Evolutionary conservation across 2,113 vertebrate genomes (phyloP).

Genomic region (Lagopus muta): DNA sequence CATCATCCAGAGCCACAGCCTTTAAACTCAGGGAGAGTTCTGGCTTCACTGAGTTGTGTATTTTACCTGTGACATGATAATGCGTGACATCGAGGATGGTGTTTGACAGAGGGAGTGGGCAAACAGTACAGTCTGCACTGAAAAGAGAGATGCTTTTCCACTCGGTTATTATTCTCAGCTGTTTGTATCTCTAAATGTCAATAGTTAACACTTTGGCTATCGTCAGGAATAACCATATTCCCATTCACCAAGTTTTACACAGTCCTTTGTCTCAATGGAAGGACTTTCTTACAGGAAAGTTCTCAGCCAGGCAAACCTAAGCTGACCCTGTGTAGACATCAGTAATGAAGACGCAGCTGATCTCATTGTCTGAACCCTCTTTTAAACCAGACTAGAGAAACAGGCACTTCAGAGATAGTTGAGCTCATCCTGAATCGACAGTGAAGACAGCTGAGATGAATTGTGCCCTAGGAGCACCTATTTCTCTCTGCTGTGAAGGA

Average conservation of each 20-base stretch:
- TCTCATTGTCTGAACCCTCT: conserved; percentile 34
- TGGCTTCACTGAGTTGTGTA: background rate
- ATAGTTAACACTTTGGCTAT: conserved; percentile 20
- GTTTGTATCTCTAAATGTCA: conserved; percentile 36
- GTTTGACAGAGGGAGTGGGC: conserved; percentile 15
- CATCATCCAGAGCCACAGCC: background rate
- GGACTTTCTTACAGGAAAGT: conserved; percentile 32
- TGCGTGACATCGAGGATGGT: background rate
- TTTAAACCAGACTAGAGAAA: conserved; percentile 39
- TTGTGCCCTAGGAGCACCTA: background rate
- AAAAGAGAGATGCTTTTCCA: conserved; percentile 39
- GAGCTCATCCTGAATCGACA: conserved; percentile 15
- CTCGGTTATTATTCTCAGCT: conserved; percentile 21
- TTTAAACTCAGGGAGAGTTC: background rate
- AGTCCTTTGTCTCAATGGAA: conserved; percentile 34
- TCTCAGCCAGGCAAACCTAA: conserved; percentile 55
- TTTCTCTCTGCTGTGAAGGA: background rate
- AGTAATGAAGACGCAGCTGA: conserved; percentile 6
- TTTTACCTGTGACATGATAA: conserved; percentile 32
- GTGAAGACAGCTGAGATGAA: background rate
- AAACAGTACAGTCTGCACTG: conserved; percentile 42
- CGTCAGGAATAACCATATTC: conserved; percentile 50
- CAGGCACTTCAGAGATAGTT: background rate
- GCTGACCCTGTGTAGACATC: background rate
- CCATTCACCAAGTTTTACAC: conserved; percentile 54